A percentile compares a stretch with the other conserved stretches of the same genome.
phyloP scores from a whole-genome alignment of 2,113 vertebrate species.

The Phyllostomus hastatus region DNA sequence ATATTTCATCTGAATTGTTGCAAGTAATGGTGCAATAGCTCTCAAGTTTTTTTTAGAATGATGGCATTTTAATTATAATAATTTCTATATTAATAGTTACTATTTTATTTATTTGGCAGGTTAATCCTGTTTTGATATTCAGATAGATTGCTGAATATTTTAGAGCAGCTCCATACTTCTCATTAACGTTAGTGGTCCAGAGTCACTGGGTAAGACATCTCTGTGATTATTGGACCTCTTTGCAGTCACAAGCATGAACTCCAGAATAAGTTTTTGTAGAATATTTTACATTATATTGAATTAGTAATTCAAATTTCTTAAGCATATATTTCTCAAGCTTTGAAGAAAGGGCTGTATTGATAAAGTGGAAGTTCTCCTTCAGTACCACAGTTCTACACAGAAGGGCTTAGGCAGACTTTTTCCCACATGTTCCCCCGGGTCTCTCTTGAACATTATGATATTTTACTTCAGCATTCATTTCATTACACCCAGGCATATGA shows the following conservation, averaged over 20 bases:
- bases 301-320: neutral
- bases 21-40: neutral
- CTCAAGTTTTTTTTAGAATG: neutral
- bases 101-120: neutral
- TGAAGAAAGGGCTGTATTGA: neutral
- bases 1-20: slow-evolving; percentile 15
- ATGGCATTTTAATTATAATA: neutral
- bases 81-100: neutral
- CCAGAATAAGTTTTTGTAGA: neutral
- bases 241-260: neutral
- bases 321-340: neutral
- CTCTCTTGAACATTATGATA: neutral
- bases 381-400: neutral
- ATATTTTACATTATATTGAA: neutral
- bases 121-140: neutral
- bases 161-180: neutral
- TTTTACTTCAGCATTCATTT: neutral
- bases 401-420: neutral
- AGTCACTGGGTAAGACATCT: neutral
- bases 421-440: neutral
- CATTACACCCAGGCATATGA: neutral
- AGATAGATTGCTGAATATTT: neutral
- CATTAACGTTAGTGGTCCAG: neutral
- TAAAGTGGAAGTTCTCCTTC: neutral
- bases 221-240: neutral